These are phyloP conservation scores for Drosophila bunnanda DNA, from an alignment of 2,888 invertebrate genomes.

Conservation along the genomic window DNA sequence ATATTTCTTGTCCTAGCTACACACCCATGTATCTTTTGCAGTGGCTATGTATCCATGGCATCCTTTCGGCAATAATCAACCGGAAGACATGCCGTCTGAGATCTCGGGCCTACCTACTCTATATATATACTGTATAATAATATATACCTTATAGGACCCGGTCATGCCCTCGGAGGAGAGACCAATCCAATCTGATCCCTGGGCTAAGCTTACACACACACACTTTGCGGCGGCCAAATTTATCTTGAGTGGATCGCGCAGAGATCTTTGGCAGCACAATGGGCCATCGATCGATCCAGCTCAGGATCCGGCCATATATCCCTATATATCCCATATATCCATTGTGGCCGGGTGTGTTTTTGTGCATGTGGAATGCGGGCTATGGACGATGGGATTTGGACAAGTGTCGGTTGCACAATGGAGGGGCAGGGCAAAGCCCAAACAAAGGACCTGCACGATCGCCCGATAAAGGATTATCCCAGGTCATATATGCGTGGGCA, in stretches of 20 bases:
- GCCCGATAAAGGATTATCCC: constrained; percentile 69
- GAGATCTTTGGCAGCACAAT: constrained; percentile 28
- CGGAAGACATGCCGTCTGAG: constrained; percentile 47
- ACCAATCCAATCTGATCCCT: constrained; percentile 26
- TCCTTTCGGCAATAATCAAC: constrained; percentile 2
- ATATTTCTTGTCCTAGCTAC: not conserved
- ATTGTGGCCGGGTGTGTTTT: constrained; percentile 73
- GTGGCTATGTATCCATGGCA: not conserved
- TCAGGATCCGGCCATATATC: constrained; percentile 29
- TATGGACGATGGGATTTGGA: constrained; percentile 56
- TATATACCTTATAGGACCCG: not conserved
- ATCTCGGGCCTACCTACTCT: constrained; percentile 8
- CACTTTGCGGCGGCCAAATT: constrained; percentile 79
- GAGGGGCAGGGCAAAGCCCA: constrained; percentile 16
- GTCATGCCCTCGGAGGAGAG: constrained; percentile 18
- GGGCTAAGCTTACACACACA: constrained; percentile 63
- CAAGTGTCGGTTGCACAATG: constrained; percentile 71
- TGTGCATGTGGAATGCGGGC: constrained; percentile 38
- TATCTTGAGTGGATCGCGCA: constrained; percentile 80
- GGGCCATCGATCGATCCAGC: constrained; percentile 22
- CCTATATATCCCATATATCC: constrained; percentile 39
- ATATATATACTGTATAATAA: not conserved
- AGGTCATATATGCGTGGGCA: constrained; percentile 8
- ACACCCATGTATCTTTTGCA: not conserved
- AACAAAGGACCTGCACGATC: constrained; percentile 72